phyloP scores from a whole-genome alignment of 2,888 invertebrate species.

The Leptothorax acervorum region DNA sequence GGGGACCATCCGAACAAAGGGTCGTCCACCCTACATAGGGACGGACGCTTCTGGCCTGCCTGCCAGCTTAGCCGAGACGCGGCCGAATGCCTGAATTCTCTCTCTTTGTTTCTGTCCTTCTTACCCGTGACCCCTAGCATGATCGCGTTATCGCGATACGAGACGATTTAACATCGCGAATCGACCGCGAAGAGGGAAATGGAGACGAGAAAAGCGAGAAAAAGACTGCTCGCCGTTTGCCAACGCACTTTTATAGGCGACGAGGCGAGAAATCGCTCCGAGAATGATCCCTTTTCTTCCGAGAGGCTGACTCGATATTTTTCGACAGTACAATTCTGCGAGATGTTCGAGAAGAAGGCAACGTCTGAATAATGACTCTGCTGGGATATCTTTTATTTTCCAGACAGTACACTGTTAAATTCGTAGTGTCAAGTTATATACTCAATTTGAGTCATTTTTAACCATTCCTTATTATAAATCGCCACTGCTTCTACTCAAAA shows the following conservation, averaged over 20 bases:
- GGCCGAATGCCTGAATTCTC: slow-evolving; percentile 68
- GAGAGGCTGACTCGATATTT: background rate
- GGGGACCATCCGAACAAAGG: slow-evolving; percentile 58
- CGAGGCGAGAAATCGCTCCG: slow-evolving; percentile 55
- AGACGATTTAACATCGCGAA: slow-evolving; percentile 68
- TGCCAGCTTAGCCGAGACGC: slow-evolving; percentile 62
- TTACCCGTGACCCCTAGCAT: background rate
- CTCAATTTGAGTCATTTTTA: too few relatives aligned
- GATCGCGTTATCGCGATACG: slow-evolving; percentile 59
- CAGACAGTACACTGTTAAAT: background rate
- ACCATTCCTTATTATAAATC: too few relatives aligned
- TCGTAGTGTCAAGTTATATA: too few relatives aligned
- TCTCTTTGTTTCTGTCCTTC: slow-evolving; percentile 28
- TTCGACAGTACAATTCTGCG: background rate
- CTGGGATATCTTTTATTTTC: background rate
- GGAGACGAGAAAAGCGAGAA: slow-evolving; percentile 30
- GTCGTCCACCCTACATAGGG: slow-evolving; percentile 70
- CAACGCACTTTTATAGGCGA: slow-evolving; percentile 57
- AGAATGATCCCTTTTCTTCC: slow-evolving; percentile 15
- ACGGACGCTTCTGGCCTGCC: slow-evolving; percentile 55
- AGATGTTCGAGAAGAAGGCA: background rate
- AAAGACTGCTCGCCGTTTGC: slow-evolving; percentile 29
- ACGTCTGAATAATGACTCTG: background rate
- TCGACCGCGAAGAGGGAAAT: slow-evolving; percentile 43
- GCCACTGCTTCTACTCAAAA: too few relatives aligned